Evolutionary conservation across 2,797 vertebrate species (phyloP).

Genomic region (Tachyglossus aculeatus): DNA sequence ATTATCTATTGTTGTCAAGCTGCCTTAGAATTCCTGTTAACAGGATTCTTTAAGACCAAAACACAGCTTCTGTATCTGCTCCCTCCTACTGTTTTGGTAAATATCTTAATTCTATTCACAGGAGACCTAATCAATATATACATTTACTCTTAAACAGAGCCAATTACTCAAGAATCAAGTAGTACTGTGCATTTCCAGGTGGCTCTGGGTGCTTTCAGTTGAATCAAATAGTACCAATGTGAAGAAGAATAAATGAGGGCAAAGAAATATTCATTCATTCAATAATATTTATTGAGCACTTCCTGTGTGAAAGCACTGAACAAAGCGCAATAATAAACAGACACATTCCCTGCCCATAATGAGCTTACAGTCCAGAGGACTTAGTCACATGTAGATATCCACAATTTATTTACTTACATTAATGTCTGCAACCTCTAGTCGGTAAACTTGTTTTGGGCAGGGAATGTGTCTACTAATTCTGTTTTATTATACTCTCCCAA

Average conservation of each 20-base stretch:
- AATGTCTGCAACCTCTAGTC: too few relatives aligned
- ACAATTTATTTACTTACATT: too few relatives aligned
- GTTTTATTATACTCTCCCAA: too few relatives aligned
- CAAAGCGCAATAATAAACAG: background rate
- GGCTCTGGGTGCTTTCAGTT: background rate
- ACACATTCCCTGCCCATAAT: too few relatives aligned
- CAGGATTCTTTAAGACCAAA: background rate
- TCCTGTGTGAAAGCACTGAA: background rate
- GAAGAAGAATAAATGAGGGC: too few relatives aligned
- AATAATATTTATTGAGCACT: too few relatives aligned
- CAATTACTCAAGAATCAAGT: background rate
- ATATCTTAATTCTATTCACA: background rate
- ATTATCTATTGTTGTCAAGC: conserved; percentile 36
- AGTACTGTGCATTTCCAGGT: background rate
- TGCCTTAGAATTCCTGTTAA: background rate
- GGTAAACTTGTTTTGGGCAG: too few relatives aligned
- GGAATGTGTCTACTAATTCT: too few relatives aligned
- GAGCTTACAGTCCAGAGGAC: too few relatives aligned
- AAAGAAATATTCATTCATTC: too few relatives aligned
- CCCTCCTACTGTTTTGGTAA: background rate
- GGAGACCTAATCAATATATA: background rate
- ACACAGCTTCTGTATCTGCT: background rate
- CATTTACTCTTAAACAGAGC: background rate
- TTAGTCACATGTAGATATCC: too few relatives aligned
- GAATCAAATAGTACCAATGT: background rate